A percentile compares a stretch with the other conserved stretches of the same genome.
phyloP scores from a whole-genome alignment of 2,113 vertebrate species.

The Ahaetulla prasina region DNA sequence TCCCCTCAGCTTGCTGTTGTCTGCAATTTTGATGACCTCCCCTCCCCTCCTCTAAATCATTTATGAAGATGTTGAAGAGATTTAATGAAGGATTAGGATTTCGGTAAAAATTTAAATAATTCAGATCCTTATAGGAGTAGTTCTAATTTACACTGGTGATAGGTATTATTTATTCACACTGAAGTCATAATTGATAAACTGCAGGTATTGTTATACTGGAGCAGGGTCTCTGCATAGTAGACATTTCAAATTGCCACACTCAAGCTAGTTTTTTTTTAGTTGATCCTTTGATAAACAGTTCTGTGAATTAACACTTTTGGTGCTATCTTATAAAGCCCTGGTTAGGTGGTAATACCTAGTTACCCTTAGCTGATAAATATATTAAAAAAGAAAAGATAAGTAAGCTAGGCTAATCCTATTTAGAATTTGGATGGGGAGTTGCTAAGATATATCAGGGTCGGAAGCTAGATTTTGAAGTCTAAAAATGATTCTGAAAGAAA shows the following conservation, averaged over 20 bases:
- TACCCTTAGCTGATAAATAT: neutral
- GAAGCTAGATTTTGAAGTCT: neutral
- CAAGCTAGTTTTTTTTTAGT: neutral
- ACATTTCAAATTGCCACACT: neutral
- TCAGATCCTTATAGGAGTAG: neutral
- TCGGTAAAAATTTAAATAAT: neutral
- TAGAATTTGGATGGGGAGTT: neutral
- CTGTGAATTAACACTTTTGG: neutral
- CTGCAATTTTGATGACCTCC: neutral
- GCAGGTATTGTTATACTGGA: neutral
- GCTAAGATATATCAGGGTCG: neutral
- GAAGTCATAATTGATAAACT: neutral
- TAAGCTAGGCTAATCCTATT: neutral
- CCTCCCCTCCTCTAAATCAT: neutral
- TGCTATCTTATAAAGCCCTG: neutral
- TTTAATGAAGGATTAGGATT: neutral
- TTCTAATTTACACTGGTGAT: neutral
- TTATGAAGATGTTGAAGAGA: neutral
- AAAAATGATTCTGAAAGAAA: neutral
- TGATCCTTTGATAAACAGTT: neutral
- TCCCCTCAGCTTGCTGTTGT: neutral
- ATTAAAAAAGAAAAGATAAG: neutral
- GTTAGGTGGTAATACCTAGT: neutral
- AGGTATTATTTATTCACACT: neutral
- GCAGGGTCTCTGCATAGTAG: neutral